A percentile compares a stretch with the other conserved stretches of the same genome.
Evolutionary conservation across 2,888 invertebrate genomes (phyloP).

Genomic region (Apodemia duryi): DNA sequence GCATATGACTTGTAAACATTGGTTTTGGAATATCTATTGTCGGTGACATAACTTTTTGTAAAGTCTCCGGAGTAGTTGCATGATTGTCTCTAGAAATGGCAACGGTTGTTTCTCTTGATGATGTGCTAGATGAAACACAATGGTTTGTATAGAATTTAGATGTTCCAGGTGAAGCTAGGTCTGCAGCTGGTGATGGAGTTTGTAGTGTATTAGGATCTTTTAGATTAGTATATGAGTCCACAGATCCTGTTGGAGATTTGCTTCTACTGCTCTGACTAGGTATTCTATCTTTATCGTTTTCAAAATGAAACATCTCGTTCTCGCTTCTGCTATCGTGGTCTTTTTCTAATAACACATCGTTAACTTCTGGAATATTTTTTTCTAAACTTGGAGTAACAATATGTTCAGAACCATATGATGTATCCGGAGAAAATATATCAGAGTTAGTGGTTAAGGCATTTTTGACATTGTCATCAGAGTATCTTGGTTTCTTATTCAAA

Average conservation of each 20-base stretch:
- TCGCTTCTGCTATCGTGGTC: conserved; percentile 87
- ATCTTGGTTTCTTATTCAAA: conserved; percentile 71
- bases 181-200: conserved; percentile 58
- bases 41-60: conserved; percentile 75
- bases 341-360: conserved; percentile 65
- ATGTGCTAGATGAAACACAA: conserved; percentile 14
- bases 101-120: conserved; percentile 42
- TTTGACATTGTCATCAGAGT: conserved; percentile 72
- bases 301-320: conserved; percentile 79
- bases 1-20: conserved; percentile 71
- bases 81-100: conserved; percentile 39
- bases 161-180: conserved; percentile 60
- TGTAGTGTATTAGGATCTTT: conserved; percentile 47
- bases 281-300: conserved; percentile 65
- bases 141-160: conserved; percentile 32
- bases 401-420: conserved; percentile 72
- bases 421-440: conserved; percentile 73
- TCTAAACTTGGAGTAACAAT: conserved; percentile 64
- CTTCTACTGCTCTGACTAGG: conserved; percentile 61
- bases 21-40: conserved; percentile 84
- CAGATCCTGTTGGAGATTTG: conserved; percentile 67
- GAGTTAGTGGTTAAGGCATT: conserved; percentile 55
- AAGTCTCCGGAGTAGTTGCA: conserved; percentile 32
- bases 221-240: conserved; percentile 55
- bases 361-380: conserved; percentile 44